Conservation (phyloP, 2,797 vertebrate species). For the Scolopax bukidnonensis region DNA sequence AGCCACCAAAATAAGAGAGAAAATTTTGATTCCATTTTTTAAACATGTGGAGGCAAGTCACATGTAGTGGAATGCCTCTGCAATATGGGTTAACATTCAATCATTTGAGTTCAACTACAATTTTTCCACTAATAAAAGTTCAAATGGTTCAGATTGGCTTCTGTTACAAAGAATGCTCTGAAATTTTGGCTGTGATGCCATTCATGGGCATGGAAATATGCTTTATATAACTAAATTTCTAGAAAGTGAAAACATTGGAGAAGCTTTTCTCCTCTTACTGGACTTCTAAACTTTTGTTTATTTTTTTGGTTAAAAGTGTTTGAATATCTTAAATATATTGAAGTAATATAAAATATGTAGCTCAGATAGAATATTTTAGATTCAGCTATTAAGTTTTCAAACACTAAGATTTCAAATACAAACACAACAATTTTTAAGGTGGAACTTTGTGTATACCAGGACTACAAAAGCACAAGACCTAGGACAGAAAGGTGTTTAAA, state of each 20-base stretch:
- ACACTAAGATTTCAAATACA: neutral
- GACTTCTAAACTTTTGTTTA: neutral
- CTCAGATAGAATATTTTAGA: neutral
- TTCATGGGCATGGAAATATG: neutral
- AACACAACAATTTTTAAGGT: neutral
- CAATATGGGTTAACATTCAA: constrained; percentile 1
- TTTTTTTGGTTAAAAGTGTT: neutral
- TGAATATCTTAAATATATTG: neutral
- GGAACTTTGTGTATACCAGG: neutral
- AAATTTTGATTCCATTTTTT: neutral
- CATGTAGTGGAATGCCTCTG: constrained; percentile 1
- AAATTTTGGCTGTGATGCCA: neutral
- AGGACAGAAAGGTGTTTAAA: neutral
- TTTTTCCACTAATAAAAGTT: constrained; percentile 56
- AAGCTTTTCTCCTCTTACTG: neutral
- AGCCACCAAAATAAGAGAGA: neutral
- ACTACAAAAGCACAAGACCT: neutral
- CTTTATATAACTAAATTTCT: constrained; percentile 39
- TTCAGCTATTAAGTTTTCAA: neutral
- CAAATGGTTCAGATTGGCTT: neutral
- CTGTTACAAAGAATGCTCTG: constrained; percentile 1
- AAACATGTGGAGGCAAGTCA: neutral
- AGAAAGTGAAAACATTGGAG: neutral
- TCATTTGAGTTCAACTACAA: neutral
- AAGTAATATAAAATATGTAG: neutral